phyloP scores from a whole-genome alignment of 2,888 invertebrate genomes.

The Aleiodes testaceus region DNA sequence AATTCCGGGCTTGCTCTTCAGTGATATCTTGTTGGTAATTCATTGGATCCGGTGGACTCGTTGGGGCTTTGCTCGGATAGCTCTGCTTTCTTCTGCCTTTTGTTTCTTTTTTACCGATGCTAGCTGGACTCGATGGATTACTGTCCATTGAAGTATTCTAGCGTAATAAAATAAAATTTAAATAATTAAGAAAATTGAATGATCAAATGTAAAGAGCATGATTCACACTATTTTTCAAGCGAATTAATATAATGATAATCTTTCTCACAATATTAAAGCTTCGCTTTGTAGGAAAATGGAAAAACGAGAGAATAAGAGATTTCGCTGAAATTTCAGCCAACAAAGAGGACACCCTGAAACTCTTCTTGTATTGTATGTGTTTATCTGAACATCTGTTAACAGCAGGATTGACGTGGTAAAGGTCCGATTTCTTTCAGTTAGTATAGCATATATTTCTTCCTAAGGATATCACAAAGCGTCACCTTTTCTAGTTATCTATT shows the following conservation, averaged over 20 bases:
- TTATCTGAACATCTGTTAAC: slow-evolving; percentile 72
- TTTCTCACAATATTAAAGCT: background rate
- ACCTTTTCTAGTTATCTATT: slow-evolving; percentile 69
- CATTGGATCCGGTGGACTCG: slow-evolving; percentile 65
- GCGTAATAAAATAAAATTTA: slow-evolving; percentile 43
- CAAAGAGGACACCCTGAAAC: slow-evolving; percentile 54
- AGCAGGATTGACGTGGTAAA: slow-evolving; percentile 59
- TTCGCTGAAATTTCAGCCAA: background rate
- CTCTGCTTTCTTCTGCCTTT: slow-evolving; percentile 87
- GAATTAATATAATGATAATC: no score
- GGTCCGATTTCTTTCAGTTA: slow-evolving; percentile 38
- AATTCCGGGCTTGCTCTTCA: slow-evolving; percentile 70
- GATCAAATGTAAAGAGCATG: no score
- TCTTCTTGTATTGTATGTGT: slow-evolving; percentile 60
- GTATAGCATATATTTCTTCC: slow-evolving; percentile 28
- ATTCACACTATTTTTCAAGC: no score
- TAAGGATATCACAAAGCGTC: slow-evolving; percentile 65
- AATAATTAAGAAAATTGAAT: background rate
- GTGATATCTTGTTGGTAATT: slow-evolving; percentile 66
- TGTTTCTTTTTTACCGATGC: slow-evolving; percentile 74
- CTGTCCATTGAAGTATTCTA: slow-evolving; percentile 70
- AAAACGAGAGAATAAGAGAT: background rate
- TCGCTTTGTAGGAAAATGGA: background rate
- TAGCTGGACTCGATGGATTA: slow-evolving; percentile 71
- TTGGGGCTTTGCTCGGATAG: slow-evolving; percentile 81